Conservation (phyloP, 2,888 invertebrate genomes). For the Limnephilus auricula region DNA sequence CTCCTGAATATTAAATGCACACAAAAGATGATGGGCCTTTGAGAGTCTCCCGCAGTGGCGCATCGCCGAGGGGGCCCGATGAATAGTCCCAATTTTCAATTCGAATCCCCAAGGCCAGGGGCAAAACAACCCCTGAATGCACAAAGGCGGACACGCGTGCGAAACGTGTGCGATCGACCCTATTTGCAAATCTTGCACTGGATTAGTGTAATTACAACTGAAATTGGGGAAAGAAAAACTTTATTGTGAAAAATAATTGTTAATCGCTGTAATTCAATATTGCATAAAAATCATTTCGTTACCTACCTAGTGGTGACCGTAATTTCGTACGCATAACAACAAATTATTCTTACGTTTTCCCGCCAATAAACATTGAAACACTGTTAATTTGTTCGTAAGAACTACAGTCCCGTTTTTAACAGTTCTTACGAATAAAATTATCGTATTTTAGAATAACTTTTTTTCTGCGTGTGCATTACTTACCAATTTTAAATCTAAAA, state of each 20-base stretch:
- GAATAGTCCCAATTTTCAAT: constrained; percentile 65
- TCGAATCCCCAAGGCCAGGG: constrained; percentile 51
- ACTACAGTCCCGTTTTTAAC: too few species aligned
- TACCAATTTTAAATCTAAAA: too few species aligned
- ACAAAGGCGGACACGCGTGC: constrained; percentile 52
- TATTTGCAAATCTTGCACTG: background rate
- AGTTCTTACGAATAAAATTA: too few species aligned
- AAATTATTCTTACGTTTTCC: too few species aligned
- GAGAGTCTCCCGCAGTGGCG: constrained; percentile 55
- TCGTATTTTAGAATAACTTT: too few species aligned
- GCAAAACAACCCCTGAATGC: constrained; percentile 31
- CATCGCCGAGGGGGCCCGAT: constrained; percentile 51
- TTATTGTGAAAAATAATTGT: background rate
- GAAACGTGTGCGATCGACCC: constrained; percentile 36
- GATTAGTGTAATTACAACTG: constrained; percentile 29
- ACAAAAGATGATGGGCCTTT: constrained; percentile 58
- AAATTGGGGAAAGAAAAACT: background rate
- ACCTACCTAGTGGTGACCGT: too few species aligned
- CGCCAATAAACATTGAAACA: too few species aligned
- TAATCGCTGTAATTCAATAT: background rate
- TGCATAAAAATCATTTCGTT: background rate
- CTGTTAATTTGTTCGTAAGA: too few species aligned
- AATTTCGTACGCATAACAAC: too few species aligned
- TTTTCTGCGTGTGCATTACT: too few species aligned
- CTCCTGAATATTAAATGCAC: background rate